A percentile compares a stretch with the other conserved stretches of the same genome.
Evolutionary conservation across 2,113 vertebrate genomes (phyloP).

Genomic region (Artemisiospiza belli): DNA sequence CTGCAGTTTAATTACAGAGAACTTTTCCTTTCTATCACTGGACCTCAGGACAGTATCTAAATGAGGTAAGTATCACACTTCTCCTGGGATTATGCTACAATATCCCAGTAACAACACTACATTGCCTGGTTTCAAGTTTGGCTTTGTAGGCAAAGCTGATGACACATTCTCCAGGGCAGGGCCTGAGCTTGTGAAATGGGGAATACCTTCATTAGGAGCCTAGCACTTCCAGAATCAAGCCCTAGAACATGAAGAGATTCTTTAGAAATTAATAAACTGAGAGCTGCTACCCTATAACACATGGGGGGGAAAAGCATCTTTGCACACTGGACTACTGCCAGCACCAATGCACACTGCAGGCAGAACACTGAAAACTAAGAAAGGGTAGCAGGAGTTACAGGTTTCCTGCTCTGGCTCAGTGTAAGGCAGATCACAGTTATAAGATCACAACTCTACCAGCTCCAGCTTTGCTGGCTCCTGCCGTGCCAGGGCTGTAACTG

Average conservation of each 20-base stretch:
- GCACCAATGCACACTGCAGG: background rate
- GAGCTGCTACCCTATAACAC: background rate
- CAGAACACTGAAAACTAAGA: background rate
- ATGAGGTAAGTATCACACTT: background rate
- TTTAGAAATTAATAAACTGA: background rate
- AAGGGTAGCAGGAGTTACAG: background rate
- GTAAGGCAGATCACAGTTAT: background rate
- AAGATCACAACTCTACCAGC: background rate
- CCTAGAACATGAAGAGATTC: background rate
- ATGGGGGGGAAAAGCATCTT: background rate
- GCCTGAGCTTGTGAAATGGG: background rate
- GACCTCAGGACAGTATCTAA: background rate
- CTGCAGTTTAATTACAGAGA: background rate
- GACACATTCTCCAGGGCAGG: background rate
- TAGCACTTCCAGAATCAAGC: background rate
- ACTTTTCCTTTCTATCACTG: background rate
- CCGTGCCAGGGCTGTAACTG: background rate
- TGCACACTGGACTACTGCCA: background rate
- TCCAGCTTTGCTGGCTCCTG: background rate
- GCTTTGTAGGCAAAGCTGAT: background rate
- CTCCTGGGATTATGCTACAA: background rate
- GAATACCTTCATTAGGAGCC: background rate
- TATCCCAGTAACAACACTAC: background rate
- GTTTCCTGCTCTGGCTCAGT: background rate
- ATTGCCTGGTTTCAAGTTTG: background rate